Base-by-base conservation (phyloP, 2,797 vertebrate genomes). In the Margarornis squamiger region DNA sequence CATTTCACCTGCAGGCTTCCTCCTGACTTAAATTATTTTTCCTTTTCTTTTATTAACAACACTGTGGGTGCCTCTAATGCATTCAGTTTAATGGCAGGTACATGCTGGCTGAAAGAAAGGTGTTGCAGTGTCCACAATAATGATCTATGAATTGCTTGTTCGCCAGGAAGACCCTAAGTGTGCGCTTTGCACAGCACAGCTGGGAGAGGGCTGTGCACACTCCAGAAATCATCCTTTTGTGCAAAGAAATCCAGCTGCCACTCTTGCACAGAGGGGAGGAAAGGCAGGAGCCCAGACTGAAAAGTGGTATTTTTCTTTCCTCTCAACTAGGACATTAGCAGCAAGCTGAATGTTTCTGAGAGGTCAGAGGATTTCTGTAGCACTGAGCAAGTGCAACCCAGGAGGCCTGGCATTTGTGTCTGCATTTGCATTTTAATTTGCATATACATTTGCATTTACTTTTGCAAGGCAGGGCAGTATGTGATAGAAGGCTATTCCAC, bases 371-470 rank as follows among this genome's bases (percentile, higher is more conserved):
- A 68, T 92, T 89, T 95, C 65, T 72, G 70, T 72, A 94, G 55
- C 58, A 68, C 43, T 3, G 70, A 71, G n/a, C 2, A 3, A 89
- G 68, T 27, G 66, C 20, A 41, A 27, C 65, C 75, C 88, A 94
- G 38, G 68, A 85, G 93, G 65, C 76, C 72, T 93, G 86, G 57
- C 70, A 88, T 96, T 96, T 95, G 67, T 0, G 0, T 88, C 91
- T 77, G 2, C 14, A 82, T 96, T 95, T 90, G 49, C 88, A 94
- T 91, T 95, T 88, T 70, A 86, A 94, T 95, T 93, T 94, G 82
- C 86, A 45, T 79, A 19, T 21, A 21, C n/a, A 92, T 96, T 94
- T 93, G 32, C 62, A 89, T 92, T 84, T 92, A 24, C 20, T 67
- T 95, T 73, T 68, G 66, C 82, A 63, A 0, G 1, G 34, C 51